These are phyloP conservation scores for Cacoxenus indagator DNA, from an alignment of 2,888 invertebrate species.

Conservation along the genomic window DNA sequence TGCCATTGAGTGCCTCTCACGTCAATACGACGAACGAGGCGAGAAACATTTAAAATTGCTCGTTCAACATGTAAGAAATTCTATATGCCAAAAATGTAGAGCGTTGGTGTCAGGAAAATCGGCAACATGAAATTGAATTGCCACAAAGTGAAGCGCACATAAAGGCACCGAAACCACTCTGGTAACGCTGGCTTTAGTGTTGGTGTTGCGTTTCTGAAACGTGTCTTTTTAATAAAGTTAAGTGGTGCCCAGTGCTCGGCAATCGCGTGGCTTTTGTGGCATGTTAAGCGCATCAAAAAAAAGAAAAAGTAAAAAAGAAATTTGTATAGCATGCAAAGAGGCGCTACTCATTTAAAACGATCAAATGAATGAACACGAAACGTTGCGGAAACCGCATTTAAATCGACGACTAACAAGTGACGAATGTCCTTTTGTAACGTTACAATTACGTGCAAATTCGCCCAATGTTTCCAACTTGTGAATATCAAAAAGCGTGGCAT, in stretches of 20 bases:
- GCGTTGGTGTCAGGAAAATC: background rate
- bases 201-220: background rate
- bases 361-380: background rate
- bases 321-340: background rate
- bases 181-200: background rate
- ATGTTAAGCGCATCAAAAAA: background rate
- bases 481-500: constrained; percentile 2
- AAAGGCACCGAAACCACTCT: background rate
- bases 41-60: constrained; percentile 10
- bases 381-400: background rate
- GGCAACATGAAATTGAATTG: constrained; percentile 1
- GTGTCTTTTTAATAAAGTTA: constrained; percentile 13
- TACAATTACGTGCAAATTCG: background rate
- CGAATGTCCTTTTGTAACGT: background rate
- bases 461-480: background rate
- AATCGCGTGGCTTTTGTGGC: constrained; percentile 12
- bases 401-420: background rate
- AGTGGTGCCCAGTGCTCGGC: background rate
- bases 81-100: constrained; percentile 6
- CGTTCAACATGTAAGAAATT: constrained; percentile 5
- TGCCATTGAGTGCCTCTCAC: background rate
- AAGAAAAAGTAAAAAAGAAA: background rate
- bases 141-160: constrained; percentile 1
- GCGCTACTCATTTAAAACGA: background rate
- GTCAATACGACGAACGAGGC: background rate